Evolutionary conservation across 2,113 vertebrate genomes (phyloP).

Genomic region (Panurus biarmicus): DNA sequence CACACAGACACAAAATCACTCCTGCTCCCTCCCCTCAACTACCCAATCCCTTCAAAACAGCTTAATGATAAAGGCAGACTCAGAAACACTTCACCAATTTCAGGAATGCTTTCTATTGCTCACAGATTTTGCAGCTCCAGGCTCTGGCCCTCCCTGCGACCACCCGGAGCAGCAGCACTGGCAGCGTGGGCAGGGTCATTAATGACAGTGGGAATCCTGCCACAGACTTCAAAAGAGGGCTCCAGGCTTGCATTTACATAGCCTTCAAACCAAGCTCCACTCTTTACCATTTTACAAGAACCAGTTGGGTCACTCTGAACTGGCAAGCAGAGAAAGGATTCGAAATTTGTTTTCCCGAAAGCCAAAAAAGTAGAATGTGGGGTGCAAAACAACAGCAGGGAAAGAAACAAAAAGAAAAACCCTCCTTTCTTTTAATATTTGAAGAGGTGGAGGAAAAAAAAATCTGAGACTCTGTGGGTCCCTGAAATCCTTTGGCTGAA

Average conservation of each 20-base stretch:
- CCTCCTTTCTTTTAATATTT: not conserved
- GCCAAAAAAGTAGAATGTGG: not conserved
- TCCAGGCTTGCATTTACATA: not conserved
- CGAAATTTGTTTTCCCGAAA: not conserved
- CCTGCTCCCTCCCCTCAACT: not conserved
- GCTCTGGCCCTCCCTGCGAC: not conserved
- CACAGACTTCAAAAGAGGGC: not conserved
- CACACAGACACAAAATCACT: not conserved
- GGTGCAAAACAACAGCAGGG: not conserved
- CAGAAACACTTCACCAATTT: conserved; percentile 53
- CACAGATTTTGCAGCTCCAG: not conserved
- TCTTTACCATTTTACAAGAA: not conserved
- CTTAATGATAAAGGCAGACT: conserved; percentile 67
- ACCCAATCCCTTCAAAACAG: conserved; percentile 47
- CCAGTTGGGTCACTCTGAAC: not conserved
- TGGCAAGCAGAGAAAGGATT: not conserved
- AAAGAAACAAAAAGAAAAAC: not conserved
- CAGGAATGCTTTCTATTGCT: conserved; percentile 46
- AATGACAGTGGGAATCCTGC: conserved; percentile 7
- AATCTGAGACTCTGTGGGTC: not conserved
- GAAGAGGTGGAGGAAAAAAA: not conserved
- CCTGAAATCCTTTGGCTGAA: not conserved
- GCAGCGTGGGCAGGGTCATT: not conserved
- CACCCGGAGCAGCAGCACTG: not conserved
- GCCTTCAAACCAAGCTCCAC: not conserved